These are phyloP conservation scores for Augiades crinisus DNA, from an alignment of 2,888 invertebrate genomes.

Conservation along the genomic window DNA sequence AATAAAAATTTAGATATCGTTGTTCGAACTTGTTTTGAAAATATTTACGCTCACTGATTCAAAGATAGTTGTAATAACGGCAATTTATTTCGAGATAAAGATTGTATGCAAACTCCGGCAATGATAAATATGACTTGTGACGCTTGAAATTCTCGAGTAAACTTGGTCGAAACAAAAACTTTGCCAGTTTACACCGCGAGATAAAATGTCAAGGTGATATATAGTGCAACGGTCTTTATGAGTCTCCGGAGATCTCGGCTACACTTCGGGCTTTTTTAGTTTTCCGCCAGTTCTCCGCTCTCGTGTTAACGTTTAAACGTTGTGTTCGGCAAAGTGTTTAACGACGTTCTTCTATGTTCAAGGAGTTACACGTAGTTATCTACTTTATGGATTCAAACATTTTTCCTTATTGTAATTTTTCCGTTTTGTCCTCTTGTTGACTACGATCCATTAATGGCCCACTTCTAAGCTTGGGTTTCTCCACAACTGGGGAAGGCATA, in stretches of 20 bases:
- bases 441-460: no score
- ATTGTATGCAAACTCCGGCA: not conserved
- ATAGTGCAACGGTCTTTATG: slow-evolving; percentile 20
- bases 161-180: slow-evolving; percentile 11
- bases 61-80: not conserved
- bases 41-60: not conserved
- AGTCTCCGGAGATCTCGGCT: slow-evolving; percentile 10
- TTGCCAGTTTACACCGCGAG: slow-evolving; percentile 16
- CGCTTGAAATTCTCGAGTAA: slow-evolving; percentile 9
- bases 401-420: no score
- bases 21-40: no score
- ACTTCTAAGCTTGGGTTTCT: no score
- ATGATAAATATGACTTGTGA: slow-evolving; percentile 19
- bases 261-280: slow-evolving; percentile 7
- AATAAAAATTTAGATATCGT: not conserved
- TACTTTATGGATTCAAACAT: no score
- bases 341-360: no score
- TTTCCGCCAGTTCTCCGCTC: not conserved
- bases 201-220: slow-evolving; percentile 25
- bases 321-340: no score
- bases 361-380: no score
- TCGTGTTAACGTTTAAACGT: not conserved
- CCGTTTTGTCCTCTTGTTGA: no score
- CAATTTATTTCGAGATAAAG: not conserved
- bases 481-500: no score